Conservation (phyloP, 2,888 invertebrate species). For the Drosophila longiperda region DNA sequence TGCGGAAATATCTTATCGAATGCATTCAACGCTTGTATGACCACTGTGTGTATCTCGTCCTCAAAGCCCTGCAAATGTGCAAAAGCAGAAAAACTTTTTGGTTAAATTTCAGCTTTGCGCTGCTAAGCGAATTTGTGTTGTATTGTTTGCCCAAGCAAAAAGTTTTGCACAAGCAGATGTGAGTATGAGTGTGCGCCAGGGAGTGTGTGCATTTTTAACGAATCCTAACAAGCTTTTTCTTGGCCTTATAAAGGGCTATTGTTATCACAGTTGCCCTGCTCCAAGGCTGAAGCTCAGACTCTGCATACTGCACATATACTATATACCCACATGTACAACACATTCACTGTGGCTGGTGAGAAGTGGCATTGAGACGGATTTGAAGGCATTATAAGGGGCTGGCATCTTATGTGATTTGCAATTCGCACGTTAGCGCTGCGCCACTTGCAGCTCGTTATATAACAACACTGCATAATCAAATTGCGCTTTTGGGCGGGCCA, state of each 20-base stretch:
- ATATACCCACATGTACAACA: not conserved
- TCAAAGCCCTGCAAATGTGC: slow-evolving; percentile 82
- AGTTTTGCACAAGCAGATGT: slow-evolving; percentile 61
- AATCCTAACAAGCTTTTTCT: slow-evolving; percentile 80
- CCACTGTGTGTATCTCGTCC: slow-evolving; percentile 85
- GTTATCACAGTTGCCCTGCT: slow-evolving; percentile 71
- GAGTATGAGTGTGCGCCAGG: slow-evolving; percentile 2
- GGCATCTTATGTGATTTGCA: slow-evolving; percentile 80
- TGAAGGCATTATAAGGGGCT: slow-evolving; percentile 69
- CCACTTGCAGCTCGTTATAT: slow-evolving; percentile 31
- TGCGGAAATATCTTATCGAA: slow-evolving; percentile 85
- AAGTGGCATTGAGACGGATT: slow-evolving; percentile 80
- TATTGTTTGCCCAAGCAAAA: slow-evolving; percentile 81
- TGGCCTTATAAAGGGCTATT: slow-evolving; percentile 65
- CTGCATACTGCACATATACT: slow-evolving; percentile 24
- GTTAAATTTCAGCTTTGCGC: slow-evolving; percentile 63
- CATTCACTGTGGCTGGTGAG: slow-evolving; percentile 46
- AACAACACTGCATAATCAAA: slow-evolving; percentile 77
- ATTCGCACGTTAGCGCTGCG: slow-evolving; percentile 59
- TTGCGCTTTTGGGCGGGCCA: slow-evolving; percentile 72
- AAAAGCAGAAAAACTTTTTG: slow-evolving; percentile 50
- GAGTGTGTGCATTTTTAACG: slow-evolving; percentile 76
- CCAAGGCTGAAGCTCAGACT: slow-evolving; percentile 49
- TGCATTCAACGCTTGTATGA: slow-evolving; percentile 85
- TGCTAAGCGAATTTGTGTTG: slow-evolving; percentile 80